Conservation (phyloP, 53 echinoderm and acorn worm species). For the Echinometra lucunter region DNA sequence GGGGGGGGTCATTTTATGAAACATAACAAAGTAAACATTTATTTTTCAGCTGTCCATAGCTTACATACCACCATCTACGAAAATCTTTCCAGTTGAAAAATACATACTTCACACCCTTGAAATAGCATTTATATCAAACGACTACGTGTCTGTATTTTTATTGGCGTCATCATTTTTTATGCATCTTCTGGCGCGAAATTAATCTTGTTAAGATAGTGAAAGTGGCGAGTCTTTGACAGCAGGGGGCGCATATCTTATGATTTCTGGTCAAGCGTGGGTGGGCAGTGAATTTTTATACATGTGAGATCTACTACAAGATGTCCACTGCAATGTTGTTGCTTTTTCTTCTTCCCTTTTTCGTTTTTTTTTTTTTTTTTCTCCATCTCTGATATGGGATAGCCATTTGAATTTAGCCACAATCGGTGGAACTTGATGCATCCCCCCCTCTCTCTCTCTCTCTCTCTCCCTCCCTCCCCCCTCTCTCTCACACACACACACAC, state of each 20-base stretch:
- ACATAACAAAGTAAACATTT: no score
- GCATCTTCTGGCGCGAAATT: background rate
- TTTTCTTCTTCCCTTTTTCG: no score
- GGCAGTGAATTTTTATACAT: background rate
- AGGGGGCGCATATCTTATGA: slow-evolving; percentile 20
- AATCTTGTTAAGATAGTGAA: slow-evolving; percentile 16
- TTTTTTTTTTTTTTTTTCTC: background rate
- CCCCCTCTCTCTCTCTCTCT: background rate
- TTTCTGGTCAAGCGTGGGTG: background rate
- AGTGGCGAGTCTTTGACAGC: background rate
- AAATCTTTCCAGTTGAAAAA: no score
- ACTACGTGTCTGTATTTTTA: background rate
- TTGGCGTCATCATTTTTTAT: background rate
- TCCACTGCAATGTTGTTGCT: no score
- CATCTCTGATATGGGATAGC: background rate
- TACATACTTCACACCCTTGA: background rate
- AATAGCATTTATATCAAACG: background rate
- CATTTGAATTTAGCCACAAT: no score
- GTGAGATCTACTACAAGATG: background rate
- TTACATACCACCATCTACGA: no score
- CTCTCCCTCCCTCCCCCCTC: background rate
- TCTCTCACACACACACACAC: background rate
- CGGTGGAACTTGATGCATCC: background rate
- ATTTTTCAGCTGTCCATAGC: no score
- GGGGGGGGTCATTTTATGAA: no score